Evolutionary conservation across 2,797 vertebrate genomes (phyloP), one percentile per base, ranked within the genome.

Genomic region (Rachycentron canadum): DNA sequence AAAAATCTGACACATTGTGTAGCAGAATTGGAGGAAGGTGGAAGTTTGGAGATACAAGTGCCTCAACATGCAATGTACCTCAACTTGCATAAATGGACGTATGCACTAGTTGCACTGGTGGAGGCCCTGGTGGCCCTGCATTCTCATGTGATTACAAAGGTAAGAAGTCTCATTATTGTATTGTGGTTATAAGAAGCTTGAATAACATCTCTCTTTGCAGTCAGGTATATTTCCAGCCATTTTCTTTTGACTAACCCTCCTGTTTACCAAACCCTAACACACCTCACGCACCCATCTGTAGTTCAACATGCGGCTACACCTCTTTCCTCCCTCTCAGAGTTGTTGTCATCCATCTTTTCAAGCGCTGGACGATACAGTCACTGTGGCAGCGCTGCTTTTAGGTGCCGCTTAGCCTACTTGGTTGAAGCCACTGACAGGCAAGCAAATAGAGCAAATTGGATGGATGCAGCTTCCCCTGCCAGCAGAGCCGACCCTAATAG

Each of bases 361-460:
- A 71, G 81, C 26, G 47, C 76, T 73, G 76, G 74, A 59, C 66
- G 71, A 47, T 75, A 71, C 69, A 85, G 82, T 73, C 69, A 45
- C 78, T 76, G 76, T 86, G 71, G 73, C 83, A 47, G 73, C 26
- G 2, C 70, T 72, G 79, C 82, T 76, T 91, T 88, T 71, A 78
- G 85, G 61, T 87, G 69, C 56, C 43, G 76, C 89, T 85, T 88
- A 86, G 69, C 88, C 83, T 78, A 83, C 84, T 90, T 85, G 71
- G 80, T 81, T 82, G 71, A 66, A 81, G 84, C 69, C 76, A 73
- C 76, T 69, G 77, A 89, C 85, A 76, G 73, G 36, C 76, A 63
- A 76, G 79, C 73, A 87, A 86, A 93, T 74, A 88, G 81, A 84
- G 66, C 68, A 85, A 89, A 90, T 68, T 88, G 86, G 82, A 91